Base-by-base conservation (phyloP, 2,888 invertebrate species). In the Ptilodon capucinus region DNA sequence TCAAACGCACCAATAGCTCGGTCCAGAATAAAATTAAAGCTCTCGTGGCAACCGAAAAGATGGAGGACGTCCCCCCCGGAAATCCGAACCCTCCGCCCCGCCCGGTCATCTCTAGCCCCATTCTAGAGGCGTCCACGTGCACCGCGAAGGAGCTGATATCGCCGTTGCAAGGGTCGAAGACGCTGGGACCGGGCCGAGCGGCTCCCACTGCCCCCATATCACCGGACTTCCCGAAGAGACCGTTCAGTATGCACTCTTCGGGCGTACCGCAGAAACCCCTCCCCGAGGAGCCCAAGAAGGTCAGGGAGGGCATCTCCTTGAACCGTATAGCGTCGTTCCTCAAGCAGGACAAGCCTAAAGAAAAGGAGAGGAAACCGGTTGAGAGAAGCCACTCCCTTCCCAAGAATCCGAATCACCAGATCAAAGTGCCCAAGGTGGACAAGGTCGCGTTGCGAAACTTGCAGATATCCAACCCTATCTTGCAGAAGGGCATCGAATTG, bases 391-490 rank as follows among this genome's bases (percentile, higher is more conserved):
- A 93, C 59, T 92, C 93, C 0, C 61, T 94, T 17, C 93, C 95
- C 0, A 92, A 93, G 57, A 91, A 89, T 40, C 90, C 91, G 2
- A 92, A 88, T 52, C 91, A 93, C 45, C 93, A 92, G 53, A 70
- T 92, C 0, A 95, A 94, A 79, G 90, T 93, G 7, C 92, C 92
- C 44, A 95, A 95, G 60, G 87, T 92, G 0, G 95, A 97, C 68
- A 94, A 95, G 68, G 94, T 94, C 11, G 91, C 94, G 0, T 73
- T 97, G 43, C 92, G 96, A 42, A 95, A 93, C 46, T 85, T 97
- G 42, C 95, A 96, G 76, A 97, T 97, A 67, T 97, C 97, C 0
- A 93, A 94, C 67, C 97, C 97, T 0, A 96, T 97, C 62, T 93
- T 94, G 0, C 95, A 95, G 71, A 92, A 92, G 47, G 92, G 93